These are phyloP conservation scores for Macrochelys suwanniensis DNA, from an alignment of 2,797 vertebrate species.

Conservation along the genomic window DNA sequence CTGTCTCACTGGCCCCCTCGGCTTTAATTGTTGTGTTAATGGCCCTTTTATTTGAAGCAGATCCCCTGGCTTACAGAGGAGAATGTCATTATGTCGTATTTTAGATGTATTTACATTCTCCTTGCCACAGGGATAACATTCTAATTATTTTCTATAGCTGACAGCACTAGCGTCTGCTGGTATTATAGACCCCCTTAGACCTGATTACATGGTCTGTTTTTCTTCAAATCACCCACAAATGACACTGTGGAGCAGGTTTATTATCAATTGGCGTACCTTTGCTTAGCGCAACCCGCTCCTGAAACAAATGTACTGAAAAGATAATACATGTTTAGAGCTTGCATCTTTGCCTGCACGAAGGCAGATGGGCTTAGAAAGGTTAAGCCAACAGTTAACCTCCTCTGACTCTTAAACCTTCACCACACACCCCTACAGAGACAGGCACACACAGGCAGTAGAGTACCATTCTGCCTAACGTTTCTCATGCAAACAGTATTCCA, in stretches of 20 bases:
- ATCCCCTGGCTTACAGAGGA: conserved; percentile 82
- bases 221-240: conserved; percentile 80
- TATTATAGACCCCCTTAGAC: conserved; percentile 81
- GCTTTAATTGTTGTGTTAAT: conserved; percentile 86
- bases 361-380: conserved; percentile 75
- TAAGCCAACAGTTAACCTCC: conserved; percentile 39
- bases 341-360: conserved; percentile 38
- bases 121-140: conserved; percentile 84
- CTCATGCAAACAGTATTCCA: accelerated
- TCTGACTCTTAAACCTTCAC: neutral
- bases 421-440: neutral
- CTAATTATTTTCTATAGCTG: conserved; percentile 86
- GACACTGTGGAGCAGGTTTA: conserved; percentile 80
- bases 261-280: conserved; percentile 78
- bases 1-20: conserved; percentile 78
- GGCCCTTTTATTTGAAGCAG: conserved; percentile 86
- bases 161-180: conserved; percentile 82
- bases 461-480: accelerated
- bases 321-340: conserved; percentile 70
- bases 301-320: conserved; percentile 78
- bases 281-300: conserved; percentile 69
- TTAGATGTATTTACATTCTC: conserved; percentile 86
- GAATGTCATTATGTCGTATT: conserved; percentile 86
- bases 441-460: neutral
- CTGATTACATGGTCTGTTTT: conserved; percentile 83